Conservation (phyloP, 2,113 vertebrate species). For the Mustela lutreola region DNA sequence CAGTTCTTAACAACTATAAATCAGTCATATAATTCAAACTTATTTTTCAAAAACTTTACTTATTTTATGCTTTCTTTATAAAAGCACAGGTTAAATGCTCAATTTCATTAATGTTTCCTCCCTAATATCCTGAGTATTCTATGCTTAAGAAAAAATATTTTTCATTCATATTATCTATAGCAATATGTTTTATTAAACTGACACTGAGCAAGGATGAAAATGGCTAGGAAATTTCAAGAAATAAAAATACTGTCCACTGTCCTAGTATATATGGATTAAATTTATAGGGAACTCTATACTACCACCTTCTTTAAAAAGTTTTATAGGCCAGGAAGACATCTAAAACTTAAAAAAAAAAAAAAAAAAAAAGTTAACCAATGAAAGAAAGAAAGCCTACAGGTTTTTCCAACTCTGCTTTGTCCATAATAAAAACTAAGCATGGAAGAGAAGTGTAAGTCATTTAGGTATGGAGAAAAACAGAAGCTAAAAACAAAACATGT, state of each 20-base stretch:
- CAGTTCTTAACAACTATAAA: neutral
- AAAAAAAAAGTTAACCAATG: neutral
- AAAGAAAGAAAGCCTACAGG: conserved; percentile 40
- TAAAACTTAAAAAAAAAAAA: neutral
- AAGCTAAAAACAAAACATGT: neutral
- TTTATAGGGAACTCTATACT: conserved; percentile 31
- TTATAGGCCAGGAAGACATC: conserved; percentile 24
- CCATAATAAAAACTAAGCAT: conserved; percentile 51
- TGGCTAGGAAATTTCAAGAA: conserved; percentile 38
- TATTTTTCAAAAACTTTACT: conserved; percentile 18
- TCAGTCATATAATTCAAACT: neutral
- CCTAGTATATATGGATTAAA: neutral
- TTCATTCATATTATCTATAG: neutral
- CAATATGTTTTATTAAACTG: conserved; percentile 21
- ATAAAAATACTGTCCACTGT: conserved; percentile 19
- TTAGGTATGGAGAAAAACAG: neutral
- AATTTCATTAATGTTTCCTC: conserved; percentile 16
- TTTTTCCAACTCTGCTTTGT: conserved; percentile 34
- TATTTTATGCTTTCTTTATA: conserved; percentile 29
- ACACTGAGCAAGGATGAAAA: conserved; percentile 22
- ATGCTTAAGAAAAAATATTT: conserved; percentile 49
- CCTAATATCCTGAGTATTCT: neutral
- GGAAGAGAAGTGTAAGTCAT: conserved; percentile 1
- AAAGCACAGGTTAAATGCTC: neutral
- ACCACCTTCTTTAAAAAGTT: conserved; percentile 28